These are phyloP conservation scores for Anneissia japonica DNA, from an alignment of 35 echinoderm and acorn worm species.

Conservation along the genomic window DNA sequence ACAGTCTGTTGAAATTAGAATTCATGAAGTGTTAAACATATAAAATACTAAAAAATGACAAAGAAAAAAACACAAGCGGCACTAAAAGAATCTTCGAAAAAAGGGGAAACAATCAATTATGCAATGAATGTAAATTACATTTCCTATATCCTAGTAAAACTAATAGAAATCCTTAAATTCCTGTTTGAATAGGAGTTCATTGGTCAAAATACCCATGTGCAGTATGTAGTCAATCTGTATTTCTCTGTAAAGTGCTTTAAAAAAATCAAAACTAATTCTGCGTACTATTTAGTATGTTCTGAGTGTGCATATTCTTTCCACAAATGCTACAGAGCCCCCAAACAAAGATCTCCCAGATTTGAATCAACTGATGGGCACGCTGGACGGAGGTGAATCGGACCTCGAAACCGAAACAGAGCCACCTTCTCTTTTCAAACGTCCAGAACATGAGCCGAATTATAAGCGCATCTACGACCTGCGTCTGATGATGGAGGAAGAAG, in stretches of 20 bases:
- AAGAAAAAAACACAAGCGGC: background rate
- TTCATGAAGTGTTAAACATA: background rate
- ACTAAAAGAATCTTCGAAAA: background rate
- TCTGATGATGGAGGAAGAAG: slow-evolving; percentile 74
- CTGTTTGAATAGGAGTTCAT: too few relatives aligned
- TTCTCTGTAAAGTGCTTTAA: too few relatives aligned
- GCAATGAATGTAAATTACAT: too few relatives aligned
- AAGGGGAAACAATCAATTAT: background rate
- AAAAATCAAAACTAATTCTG: too few relatives aligned
- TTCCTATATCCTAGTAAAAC: too few relatives aligned
- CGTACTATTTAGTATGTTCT: too few relatives aligned
- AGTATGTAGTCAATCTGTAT: too few relatives aligned
- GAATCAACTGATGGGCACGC: slow-evolving; percentile 60
- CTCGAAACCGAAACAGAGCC: slow-evolving; percentile 69
- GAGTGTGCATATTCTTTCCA: background rate
- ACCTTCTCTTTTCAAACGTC: slow-evolving; percentile 61
- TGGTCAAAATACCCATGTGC: too few relatives aligned
- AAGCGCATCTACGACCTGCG: slow-evolving; percentile 53
- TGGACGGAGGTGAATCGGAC: slow-evolving; percentile 87
- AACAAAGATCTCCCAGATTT: slow-evolving; percentile 77
- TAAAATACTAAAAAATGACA: background rate
- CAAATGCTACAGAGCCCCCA: slow-evolving; percentile 38
- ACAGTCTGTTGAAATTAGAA: background rate
- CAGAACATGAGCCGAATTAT: slow-evolving; percentile 96
- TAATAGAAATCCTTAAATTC: too few relatives aligned